These are phyloP conservation scores for Bombyx mori DNA, from an alignment of 1,140 invertebrate species.

Conservation along the genomic window DNA sequence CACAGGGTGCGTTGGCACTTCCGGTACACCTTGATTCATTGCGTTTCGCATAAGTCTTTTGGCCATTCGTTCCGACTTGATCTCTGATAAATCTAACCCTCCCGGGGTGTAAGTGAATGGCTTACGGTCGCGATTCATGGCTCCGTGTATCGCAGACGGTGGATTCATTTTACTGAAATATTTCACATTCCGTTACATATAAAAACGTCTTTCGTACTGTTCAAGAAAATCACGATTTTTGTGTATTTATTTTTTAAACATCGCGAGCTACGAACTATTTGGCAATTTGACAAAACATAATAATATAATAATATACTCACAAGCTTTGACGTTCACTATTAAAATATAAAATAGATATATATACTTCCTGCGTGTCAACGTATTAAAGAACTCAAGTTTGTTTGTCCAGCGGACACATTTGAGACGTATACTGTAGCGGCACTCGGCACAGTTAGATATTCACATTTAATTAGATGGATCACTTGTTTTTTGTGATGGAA, in stretches of 20 bases:
- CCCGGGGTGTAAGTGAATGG: conserved; percentile 95
- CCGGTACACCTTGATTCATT: conserved; percentile 71
- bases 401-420: conserved; percentile 23
- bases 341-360: conserved; percentile 27
- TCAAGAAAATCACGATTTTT: conserved; percentile 16
- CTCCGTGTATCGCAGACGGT: conserved; percentile 88
- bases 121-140: conserved; percentile 88
- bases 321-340: conserved; percentile 26
- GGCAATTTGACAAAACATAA: conserved; percentile 54
- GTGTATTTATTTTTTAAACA: conserved; percentile 13
- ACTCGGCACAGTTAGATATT: conserved; percentile 26
- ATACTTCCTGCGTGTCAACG: conserved; percentile 37
- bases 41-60: conserved; percentile 82
- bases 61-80: conserved; percentile 91
- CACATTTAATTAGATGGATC: conserved; percentile 38
- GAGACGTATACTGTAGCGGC: conserved; percentile 17
- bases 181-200: conserved; percentile 22
- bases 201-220: conserved; percentile 12
- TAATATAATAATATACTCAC: conserved; percentile 49
- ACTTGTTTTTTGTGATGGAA: conserved; percentile 46
- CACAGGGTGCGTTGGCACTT: conserved; percentile 48
- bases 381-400: conserved; percentile 15
- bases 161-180: conserved; percentile 76
- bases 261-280: conserved; percentile 29
- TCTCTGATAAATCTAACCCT: conserved; percentile 91